Evolutionary conservation across 2,888 invertebrate species (phyloP).

Genomic region (Chrysomela aeneicollis): DNA sequence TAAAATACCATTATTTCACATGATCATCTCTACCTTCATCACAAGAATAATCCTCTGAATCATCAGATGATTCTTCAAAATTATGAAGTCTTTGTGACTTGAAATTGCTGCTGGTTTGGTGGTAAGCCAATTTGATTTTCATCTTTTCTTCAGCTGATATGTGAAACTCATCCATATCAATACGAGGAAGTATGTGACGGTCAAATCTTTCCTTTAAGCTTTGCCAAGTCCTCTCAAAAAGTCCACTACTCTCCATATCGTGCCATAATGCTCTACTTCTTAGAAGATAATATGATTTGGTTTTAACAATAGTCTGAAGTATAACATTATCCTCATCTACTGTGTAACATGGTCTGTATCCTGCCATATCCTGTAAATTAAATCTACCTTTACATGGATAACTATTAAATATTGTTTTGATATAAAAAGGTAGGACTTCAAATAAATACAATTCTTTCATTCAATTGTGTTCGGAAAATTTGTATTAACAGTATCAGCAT

Average conservation of each 20-base stretch:
- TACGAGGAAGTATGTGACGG: constrained; percentile 13
- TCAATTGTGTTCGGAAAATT: too few relatives aligned
- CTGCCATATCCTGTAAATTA: constrained; percentile 7
- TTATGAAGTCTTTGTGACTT: neutral
- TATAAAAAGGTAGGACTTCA: too few relatives aligned
- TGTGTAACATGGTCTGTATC: constrained; percentile 24
- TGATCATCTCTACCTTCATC: too few relatives aligned
- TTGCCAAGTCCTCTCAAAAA: constrained; percentile 24
- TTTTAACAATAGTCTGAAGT: constrained; percentile 11
- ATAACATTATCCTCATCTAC: constrained; percentile 23
- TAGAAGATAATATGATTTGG: constrained; percentile 4
- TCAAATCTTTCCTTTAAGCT: constrained; percentile 27
- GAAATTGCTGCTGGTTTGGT: constrained; percentile 4
- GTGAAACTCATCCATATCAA: neutral
- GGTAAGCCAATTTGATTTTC: constrained; percentile 13
- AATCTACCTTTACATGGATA: too few relatives aligned
- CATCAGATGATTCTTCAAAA: neutral
- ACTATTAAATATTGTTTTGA: too few relatives aligned
- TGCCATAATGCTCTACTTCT: constrained; percentile 20
- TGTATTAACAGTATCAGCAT: too few relatives aligned
- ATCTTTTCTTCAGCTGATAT: constrained; percentile 13
- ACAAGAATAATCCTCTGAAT: too few relatives aligned
- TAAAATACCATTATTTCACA: too few relatives aligned
- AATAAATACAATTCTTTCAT: too few relatives aligned
- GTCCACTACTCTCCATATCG: constrained; percentile 14